Percentiles rank a stretch among this genome's conserved stretches.
Conservation (phyloP, 2,797 vertebrate genomes). For the Myotis myotis region DNA sequence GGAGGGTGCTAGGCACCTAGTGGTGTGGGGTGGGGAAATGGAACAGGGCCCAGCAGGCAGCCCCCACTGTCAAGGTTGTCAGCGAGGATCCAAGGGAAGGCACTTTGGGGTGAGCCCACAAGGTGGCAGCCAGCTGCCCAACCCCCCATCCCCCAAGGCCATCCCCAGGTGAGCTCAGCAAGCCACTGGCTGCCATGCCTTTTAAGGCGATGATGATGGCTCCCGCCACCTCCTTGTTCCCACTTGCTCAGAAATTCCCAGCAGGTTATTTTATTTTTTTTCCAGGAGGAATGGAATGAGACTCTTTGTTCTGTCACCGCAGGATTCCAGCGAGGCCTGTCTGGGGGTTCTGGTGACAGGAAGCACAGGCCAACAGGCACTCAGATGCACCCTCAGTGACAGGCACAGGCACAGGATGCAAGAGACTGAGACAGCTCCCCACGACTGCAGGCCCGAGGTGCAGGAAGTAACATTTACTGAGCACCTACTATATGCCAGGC, state of each 20-base stretch:
- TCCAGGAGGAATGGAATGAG: constrained; percentile 63
- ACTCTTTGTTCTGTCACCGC: constrained; percentile 16
- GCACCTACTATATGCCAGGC: neutral
- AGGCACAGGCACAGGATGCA: neutral
- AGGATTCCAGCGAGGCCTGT: constrained; percentile 9
- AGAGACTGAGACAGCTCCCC: fast-evolving
- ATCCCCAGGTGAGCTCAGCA: neutral
- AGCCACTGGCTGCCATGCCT: neutral
- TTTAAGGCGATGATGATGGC: constrained; percentile 63
- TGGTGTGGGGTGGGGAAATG: neutral
- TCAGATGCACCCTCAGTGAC: neutral
- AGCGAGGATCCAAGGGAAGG: fast-evolving
- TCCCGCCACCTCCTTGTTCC: constrained; percentile 56
- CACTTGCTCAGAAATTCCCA: constrained; percentile 70
- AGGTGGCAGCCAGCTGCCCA: neutral
- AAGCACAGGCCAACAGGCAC: neutral
- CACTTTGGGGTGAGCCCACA: neutral
- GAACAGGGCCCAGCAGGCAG: too few relatives aligned
- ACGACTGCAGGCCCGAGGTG: fast-evolving
- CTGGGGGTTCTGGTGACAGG: neutral
- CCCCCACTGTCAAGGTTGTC: neutral
- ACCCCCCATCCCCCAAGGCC: neutral
- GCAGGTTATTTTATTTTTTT: constrained; percentile 19
- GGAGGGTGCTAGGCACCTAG: neutral
- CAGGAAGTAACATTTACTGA: neutral